phyloP scores from a whole-genome alignment of 2,888 invertebrate species.

The Hermaeophaga mercurialis region DNA sequence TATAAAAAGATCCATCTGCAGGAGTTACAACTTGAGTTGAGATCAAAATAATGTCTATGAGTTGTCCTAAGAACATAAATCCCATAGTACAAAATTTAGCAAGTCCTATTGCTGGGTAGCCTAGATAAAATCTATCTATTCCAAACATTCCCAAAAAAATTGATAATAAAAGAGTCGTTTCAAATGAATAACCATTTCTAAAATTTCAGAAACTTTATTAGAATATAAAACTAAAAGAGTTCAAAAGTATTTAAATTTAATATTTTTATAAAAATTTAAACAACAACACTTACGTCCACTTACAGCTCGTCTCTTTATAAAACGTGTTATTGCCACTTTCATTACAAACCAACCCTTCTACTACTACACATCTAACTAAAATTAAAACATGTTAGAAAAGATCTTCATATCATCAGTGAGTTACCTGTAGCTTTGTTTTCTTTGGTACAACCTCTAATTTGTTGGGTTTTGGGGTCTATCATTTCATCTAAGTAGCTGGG shows the following conservation, averaged over 20 bases:
- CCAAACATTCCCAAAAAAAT: slow-evolving; percentile 99
- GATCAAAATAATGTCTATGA: slow-evolving; percentile 93
- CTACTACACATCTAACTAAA: slow-evolving; percentile 81
- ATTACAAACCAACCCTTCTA: slow-evolving; percentile 80
- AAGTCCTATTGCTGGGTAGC: slow-evolving; percentile 94
- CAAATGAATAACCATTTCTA: slow-evolving; percentile 93
- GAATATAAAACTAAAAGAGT: no score
- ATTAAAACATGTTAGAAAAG: slow-evolving; percentile 31
- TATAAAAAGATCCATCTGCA: slow-evolving; percentile 92
- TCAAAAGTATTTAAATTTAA: no score
- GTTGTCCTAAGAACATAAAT: slow-evolving; percentile 94
- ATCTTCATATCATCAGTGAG: not conserved
- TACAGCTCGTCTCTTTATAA: slow-evolving; percentile 81
- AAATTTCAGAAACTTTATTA: slow-evolving; percentile 42
- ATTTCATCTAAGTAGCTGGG: slow-evolving; percentile 66
- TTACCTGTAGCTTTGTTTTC: slow-evolving; percentile 82
- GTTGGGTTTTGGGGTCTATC: slow-evolving; percentile 89
- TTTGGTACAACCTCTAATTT: slow-evolving; percentile 77
- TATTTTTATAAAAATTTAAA: no score
- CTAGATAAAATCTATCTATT: slow-evolving; percentile 95
- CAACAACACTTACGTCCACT: slow-evolving; percentile 92
- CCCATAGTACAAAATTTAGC: slow-evolving; percentile 95
- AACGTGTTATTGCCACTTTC: slow-evolving; percentile 82
- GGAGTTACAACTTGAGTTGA: slow-evolving; percentile 94
- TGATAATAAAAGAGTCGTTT: slow-evolving; percentile 89